Conservation (phyloP, 2,797 vertebrate genomes). For the Nasua narica region DNA sequence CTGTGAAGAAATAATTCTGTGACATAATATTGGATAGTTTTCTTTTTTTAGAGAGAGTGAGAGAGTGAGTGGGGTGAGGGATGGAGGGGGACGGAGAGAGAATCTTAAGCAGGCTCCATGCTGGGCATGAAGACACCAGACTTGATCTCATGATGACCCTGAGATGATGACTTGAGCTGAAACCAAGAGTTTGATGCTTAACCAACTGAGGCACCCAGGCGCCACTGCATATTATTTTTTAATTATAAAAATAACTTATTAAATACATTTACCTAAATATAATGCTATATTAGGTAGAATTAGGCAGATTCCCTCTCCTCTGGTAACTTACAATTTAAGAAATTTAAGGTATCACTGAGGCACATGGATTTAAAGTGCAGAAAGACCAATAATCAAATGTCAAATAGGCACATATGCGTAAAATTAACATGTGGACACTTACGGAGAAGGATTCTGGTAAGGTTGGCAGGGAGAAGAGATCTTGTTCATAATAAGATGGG, state of each 20-base stretch:
- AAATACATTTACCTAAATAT: neutral
- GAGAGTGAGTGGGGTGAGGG: neutral
- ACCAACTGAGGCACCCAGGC: neutral
- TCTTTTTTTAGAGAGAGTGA: neutral
- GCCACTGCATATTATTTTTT: neutral
- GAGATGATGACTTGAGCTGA: neutral
- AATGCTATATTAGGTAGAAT: neutral
- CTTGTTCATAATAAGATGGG: neutral
- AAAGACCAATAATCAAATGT: neutral
- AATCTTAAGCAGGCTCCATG: neutral
- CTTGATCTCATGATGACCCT: neutral
- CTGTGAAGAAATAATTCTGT: neutral
- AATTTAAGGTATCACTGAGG: neutral
- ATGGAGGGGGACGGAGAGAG: neutral
- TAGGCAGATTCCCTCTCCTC: neutral
- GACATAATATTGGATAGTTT: neutral
- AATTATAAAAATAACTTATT: neutral
- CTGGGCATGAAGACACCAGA: neutral
- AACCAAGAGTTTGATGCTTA: neutral
- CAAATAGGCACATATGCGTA: neutral
- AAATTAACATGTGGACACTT: neutral
- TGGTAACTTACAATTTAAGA: neutral
- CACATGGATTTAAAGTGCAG: neutral
- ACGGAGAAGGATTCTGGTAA: neutral
- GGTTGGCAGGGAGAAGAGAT: neutral